Percentiles rank a stretch among this genome's conserved stretches.
Evolutionary conservation across 2,888 invertebrate genomes (phyloP).

Genomic region (Philonicus albiceps): DNA sequence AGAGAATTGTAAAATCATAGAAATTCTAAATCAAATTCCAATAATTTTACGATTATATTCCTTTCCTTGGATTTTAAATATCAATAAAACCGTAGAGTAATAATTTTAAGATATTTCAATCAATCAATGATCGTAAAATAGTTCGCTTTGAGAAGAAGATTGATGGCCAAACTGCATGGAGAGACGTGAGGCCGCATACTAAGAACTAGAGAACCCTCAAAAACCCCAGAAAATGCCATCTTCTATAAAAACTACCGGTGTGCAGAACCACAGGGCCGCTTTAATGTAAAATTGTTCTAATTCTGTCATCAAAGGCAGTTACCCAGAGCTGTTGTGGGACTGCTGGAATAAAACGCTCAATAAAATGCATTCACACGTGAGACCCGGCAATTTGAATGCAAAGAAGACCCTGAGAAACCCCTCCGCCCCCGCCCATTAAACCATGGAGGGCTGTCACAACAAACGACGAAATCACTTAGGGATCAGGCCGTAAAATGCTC

Average conservation of each 20-base stretch:
- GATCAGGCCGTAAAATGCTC: slow-evolving; percentile 23
- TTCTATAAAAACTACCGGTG: not conserved
- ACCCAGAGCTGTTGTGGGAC: not conserved
- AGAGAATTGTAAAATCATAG: not conserved
- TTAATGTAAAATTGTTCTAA: slow-evolving; percentile 18
- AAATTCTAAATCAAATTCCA: not conserved
- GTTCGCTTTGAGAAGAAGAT: not conserved
- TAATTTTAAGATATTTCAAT: not conserved
- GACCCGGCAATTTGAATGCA: slow-evolving; percentile 16
- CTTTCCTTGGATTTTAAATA: not conserved
- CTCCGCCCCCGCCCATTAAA: not conserved
- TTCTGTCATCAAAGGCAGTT: slow-evolving; percentile 19
- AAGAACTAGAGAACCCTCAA: not conserved
- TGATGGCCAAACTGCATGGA: not conserved
- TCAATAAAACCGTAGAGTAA: not conserved
- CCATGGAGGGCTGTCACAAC: slow-evolving; percentile 29
- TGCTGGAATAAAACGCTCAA: slow-evolving; percentile 18
- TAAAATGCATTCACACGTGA: slow-evolving; percentile 20
- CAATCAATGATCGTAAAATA: not conserved
- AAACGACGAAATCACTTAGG: slow-evolving; percentile 35
- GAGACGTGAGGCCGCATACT: not conserved
- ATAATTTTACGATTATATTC: not conserved
- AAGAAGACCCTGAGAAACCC: not conserved
- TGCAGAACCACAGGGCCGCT: not conserved
- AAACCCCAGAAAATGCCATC: not conserved